These are phyloP conservation scores for Rhopalosiphum nymphaeae DNA, from an alignment of 2,888 invertebrate species.

Conservation along the genomic window DNA sequence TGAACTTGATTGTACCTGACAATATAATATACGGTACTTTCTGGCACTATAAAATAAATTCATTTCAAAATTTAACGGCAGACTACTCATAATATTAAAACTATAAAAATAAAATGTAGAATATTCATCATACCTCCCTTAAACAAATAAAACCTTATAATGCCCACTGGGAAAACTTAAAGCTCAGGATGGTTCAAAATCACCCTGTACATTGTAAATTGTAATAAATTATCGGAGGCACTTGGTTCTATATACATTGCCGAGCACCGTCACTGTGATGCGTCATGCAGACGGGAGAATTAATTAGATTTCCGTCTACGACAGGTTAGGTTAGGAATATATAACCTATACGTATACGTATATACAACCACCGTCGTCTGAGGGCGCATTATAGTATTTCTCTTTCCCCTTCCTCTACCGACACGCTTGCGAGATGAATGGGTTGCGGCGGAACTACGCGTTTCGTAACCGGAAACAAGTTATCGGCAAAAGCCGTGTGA, in stretches of 20 bases:
- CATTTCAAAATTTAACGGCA: background rate
- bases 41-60: background rate
- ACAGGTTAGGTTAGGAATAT: background rate
- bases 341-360: background rate
- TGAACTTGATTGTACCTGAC: background rate
- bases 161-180: background rate
- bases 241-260: background rate
- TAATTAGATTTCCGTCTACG: conserved; percentile 11
- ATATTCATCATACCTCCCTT: background rate
- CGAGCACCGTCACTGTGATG: background rate
- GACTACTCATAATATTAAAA: background rate
- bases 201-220: background rate
- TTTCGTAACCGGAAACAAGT: conserved; percentile 3
- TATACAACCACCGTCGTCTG: background rate
- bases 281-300: conserved; percentile 17
- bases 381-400: background rate
- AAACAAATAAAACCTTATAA: background rate
- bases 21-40: background rate
- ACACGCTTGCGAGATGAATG: background rate
- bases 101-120: background rate
- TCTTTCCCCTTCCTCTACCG: background rate
- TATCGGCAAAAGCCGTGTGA: background rate
- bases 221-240: background rate
- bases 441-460: background rate
- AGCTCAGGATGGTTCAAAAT: background rate